A percentile compares a stretch with the other conserved stretches of the same genome.
Conservation (phyloP, 2,888 invertebrate genomes). For the Diloba caeruleocephala region DNA sequence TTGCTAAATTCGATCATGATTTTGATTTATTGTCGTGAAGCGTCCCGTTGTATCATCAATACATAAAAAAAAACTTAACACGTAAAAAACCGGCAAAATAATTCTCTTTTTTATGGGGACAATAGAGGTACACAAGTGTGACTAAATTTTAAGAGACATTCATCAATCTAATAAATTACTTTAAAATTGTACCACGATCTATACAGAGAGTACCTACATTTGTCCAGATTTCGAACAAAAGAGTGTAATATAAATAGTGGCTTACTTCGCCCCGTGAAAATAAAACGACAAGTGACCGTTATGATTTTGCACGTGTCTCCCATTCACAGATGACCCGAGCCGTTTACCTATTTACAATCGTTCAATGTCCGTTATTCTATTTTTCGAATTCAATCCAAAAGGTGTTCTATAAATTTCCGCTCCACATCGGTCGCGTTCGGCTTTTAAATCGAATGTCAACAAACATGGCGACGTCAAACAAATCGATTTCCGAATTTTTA, state of each 20-base stretch:
- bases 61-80: constrained; percentile 10
- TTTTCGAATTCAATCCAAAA: constrained; percentile 70
- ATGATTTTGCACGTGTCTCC: constrained; percentile 67
- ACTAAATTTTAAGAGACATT: constrained; percentile 17
- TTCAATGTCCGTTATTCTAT: constrained; percentile 65
- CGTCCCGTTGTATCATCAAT: constrained; percentile 10
- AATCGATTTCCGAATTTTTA: constrained; percentile 78
- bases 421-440: constrained; percentile 64
- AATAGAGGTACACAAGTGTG: constrained; percentile 17
- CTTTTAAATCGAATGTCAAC: constrained; percentile 78
- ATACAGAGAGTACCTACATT: constrained; percentile 4
- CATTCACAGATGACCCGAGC: constrained; percentile 64
- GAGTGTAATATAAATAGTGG: constrained; percentile 26
- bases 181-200: constrained; percentile 11
- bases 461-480: constrained; percentile 75
- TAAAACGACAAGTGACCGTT: constrained; percentile 62
- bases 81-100: constrained; percentile 7
- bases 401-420: constrained; percentile 74
- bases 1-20: constrained; percentile 15
- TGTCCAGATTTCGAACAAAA: constrained; percentile 29
- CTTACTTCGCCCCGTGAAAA: constrained; percentile 34
- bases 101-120: background rate
- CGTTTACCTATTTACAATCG: constrained; percentile 65
- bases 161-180: constrained; percentile 26
- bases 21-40: constrained; percentile 1